phyloP scores from a whole-genome alignment of 2,888 invertebrate species.

The Oligia strigilis region DNA sequence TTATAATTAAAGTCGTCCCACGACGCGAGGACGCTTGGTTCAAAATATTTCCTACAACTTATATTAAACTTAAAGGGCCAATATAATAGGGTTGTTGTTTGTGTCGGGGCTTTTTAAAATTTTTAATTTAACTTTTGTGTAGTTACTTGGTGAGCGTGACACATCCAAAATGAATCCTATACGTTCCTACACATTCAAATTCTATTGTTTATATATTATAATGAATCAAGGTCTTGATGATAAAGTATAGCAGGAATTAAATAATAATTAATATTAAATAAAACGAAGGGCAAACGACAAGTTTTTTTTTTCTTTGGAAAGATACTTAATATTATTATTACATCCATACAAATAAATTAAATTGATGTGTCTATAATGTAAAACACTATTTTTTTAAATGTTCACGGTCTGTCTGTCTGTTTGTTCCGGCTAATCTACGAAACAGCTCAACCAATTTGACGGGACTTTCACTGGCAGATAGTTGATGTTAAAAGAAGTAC shows the following conservation, averaged over 20 bases:
- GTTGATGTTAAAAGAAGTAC: not conserved
- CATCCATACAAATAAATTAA: not conserved
- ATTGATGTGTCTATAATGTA: not conserved
- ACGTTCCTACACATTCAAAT: slow-evolving; percentile 12
- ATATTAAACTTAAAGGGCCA: too few species aligned
- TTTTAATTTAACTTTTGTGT: not conserved
- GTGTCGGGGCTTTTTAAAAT: too few species aligned
- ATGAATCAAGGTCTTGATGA: slow-evolving; percentile 33
- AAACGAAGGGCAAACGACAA: slow-evolving; percentile 14
- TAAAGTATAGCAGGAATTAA: slow-evolving; percentile 25
- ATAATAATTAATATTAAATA: slow-evolving; percentile 20
- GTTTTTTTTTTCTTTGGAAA: slow-evolving; percentile 14
- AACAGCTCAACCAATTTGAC: not conserved
- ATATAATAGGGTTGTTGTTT: too few species aligned
- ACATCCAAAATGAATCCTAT: slow-evolving; percentile 38
- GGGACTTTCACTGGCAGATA: too few species aligned
- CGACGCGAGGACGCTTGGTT: too few species aligned
- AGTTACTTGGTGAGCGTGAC: slow-evolving; percentile 31
- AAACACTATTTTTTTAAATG: too few species aligned
- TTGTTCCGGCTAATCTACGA: not conserved
- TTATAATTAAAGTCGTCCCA: too few species aligned
- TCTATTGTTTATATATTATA: slow-evolving; percentile 34
- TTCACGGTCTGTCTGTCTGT: not conserved
- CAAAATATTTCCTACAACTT: too few species aligned
- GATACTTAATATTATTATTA: too few species aligned